Evolutionary conservation across 2,888 invertebrate genomes (phyloP), one percentile per base, ranked within the genome.

Genomic region (Acheta domesticus): DNA sequence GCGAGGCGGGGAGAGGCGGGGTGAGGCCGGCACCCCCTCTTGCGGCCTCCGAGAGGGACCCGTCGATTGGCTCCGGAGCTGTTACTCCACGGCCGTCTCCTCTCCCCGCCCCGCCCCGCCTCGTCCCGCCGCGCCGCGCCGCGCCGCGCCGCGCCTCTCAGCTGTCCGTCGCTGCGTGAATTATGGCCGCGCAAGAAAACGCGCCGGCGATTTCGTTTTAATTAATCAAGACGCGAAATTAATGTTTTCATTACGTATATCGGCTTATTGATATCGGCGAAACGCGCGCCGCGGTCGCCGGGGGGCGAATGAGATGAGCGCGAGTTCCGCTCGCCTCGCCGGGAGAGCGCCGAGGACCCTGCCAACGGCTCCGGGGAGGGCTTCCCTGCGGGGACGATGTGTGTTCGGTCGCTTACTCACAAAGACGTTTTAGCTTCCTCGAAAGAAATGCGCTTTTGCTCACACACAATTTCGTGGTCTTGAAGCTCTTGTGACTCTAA

Each of bases 171-270:
- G 16, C 16, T 14, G 16, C n/a, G 16, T 62, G 62, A 62, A 62
- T 62, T 62, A 62, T 62, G 62, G 62, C 14, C 16, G n/a, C 62
- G 62, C 16, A 62, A 62, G 62, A 62, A 62, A 62, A 14, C 62
- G 62, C 62, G 62, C n/a, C 36, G 16, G 62, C 14, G 62, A 62
- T 62, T 62, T 62, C 62, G n/a, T 62, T 62, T 62, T 62, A 62
- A 62, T 62, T 62, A 62, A 62, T 62, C 62, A 62, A 62, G 62
- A 62, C 62, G 62, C 62, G 62, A 62, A 62, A 62, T 62, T 62
- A 62, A 62, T 62, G 62, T 62, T 62, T 62, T 62, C 62, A 62
- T 62, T 62, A 62, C 62, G 62, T 62, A 62, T 62, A 62, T 62
- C 62, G 62, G 62, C 62, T 62, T 62, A 62, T 62, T 62, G 62